Evolutionary conservation across 2,797 vertebrate species (phyloP).

Genomic region (Melopsittacus undulatus): DNA sequence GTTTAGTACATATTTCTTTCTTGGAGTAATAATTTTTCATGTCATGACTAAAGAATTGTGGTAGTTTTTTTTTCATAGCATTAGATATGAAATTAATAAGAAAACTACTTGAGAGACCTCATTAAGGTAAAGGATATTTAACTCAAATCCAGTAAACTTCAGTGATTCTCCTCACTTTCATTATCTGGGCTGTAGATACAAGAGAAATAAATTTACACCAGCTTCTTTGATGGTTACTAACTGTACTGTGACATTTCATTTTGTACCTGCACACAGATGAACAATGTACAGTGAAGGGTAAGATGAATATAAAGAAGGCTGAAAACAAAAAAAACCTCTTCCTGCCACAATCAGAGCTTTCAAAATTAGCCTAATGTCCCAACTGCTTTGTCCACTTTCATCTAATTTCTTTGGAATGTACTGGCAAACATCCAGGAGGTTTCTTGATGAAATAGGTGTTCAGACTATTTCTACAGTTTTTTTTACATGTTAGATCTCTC

Average conservation of each 20-base stretch:
- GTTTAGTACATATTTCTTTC: background rate
- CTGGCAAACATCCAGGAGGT: background rate
- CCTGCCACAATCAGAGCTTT: background rate
- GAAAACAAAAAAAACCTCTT: background rate
- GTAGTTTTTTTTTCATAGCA: background rate
- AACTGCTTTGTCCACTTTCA: background rate
- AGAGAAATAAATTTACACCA: background rate
- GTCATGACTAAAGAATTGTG: background rate
- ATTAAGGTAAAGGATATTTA: background rate
- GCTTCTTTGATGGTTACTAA: background rate
- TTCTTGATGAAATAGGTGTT: background rate
- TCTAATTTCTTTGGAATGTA: background rate
- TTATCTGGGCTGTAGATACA: background rate
- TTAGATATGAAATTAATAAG: background rate
- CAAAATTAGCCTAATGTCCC: background rate
- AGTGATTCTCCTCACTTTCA: background rate
- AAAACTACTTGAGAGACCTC: background rate
- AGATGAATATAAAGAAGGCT: background rate
- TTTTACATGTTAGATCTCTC: background rate
- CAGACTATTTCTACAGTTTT: background rate
- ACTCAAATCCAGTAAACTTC: background rate
- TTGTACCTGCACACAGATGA: background rate
- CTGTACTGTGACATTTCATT: background rate
- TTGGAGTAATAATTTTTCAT: background rate
- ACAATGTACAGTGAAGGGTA: background rate